Percentiles rank a stretch among this genome's conserved stretches.
These are phyloP conservation scores for Addax nasomaculatus DNA, from an alignment of 2,113 vertebrate species.

Conservation along the genomic window DNA sequence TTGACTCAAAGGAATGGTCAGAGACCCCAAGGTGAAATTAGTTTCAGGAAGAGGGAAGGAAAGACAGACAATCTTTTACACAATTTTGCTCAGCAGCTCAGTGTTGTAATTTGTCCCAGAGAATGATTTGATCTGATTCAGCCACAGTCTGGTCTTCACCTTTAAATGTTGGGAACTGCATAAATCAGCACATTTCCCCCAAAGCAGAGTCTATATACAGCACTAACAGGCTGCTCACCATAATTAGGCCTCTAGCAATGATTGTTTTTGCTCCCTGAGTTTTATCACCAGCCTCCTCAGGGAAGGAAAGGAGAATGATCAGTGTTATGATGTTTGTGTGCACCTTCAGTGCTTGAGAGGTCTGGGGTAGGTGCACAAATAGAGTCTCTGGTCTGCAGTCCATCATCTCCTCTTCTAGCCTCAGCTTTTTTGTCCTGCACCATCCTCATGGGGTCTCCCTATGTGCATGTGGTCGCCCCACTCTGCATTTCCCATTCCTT, in stretches of 20 bases:
- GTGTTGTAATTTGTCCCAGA: conserved; percentile 34
- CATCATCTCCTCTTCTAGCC: not conserved
- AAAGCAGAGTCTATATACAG: conserved; percentile 64
- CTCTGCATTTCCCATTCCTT: not conserved
- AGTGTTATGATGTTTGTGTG: not conserved
- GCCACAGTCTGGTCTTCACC: conserved; percentile 70
- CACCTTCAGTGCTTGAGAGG: not conserved
- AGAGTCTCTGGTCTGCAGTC: not conserved
- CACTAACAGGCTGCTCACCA: conserved; percentile 51
- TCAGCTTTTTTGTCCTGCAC: not conserved
- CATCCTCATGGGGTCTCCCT: not conserved
- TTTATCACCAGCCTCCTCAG: conserved; percentile 15
- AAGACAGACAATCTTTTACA: not conserved
- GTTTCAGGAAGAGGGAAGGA: not conserved
- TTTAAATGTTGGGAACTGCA: conserved; percentile 73
- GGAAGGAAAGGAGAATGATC: not conserved
- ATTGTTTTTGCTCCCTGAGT: conserved; percentile 47
- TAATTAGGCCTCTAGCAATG: conserved; percentile 65
- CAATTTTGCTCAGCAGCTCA: not conserved
- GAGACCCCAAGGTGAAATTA: not conserved
- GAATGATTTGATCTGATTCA: conserved; percentile 52
- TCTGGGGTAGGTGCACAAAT: not conserved
- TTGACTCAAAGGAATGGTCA: not conserved
- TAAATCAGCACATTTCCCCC: conserved; percentile 72
- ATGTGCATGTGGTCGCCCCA: accelerated